phyloP scores from a whole-genome alignment of 64 coral and sea anemone species.

The Anthopleura sola region DNA sequence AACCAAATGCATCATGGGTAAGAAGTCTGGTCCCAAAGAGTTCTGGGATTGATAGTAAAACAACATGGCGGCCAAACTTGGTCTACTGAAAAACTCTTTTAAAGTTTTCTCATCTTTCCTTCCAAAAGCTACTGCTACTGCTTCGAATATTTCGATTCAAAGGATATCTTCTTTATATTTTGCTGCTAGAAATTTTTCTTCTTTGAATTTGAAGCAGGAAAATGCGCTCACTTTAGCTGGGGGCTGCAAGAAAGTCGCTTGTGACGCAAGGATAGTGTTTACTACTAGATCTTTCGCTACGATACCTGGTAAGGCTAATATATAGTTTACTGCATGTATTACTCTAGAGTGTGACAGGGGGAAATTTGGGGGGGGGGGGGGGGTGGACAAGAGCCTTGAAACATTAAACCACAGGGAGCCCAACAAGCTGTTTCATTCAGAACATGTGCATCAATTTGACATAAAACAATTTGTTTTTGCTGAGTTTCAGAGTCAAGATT shows the following conservation, averaged over 20 bases:
- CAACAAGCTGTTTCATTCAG: no score
- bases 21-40: not conserved
- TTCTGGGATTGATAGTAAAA: not conserved
- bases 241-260: not conserved
- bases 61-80: constrained; percentile 73
- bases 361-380: not conserved
- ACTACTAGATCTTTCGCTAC: not conserved
- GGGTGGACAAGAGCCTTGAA: no score
- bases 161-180: not conserved
- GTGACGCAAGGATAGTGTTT: not conserved
- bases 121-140: not conserved
- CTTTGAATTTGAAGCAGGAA: not conserved
- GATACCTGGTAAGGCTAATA: not conserved
- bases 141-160: not conserved
- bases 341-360: not conserved
- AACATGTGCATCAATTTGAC: no score
- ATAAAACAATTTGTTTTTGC: not conserved
- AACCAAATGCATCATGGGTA: not conserved
- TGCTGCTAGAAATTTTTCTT: not conserved
- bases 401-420: not conserved
- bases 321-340: not conserved
- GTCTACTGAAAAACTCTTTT: not conserved
- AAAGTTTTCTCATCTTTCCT: not conserved
- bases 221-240: not conserved
- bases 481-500: not conserved